phyloP scores from a whole-genome alignment of 2,113 vertebrate genomes.

The Labeo catla region DNA sequence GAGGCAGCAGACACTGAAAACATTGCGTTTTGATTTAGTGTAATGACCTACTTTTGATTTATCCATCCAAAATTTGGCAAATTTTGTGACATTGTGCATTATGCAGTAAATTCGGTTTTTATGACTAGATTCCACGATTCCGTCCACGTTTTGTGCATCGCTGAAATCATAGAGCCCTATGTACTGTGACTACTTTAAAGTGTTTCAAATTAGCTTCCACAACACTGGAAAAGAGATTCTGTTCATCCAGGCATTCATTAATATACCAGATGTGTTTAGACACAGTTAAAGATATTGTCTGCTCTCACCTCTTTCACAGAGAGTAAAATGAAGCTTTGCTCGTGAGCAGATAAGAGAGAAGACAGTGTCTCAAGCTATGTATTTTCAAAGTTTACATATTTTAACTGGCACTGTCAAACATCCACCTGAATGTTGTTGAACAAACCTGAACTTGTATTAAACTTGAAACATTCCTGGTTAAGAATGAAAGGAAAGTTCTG shows the following conservation, averaged over 20 bases:
- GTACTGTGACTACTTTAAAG: not conserved
- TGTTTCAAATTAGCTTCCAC: not conserved
- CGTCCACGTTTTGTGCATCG: too few species aligned
- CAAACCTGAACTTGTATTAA: not conserved
- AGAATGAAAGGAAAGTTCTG: not conserved
- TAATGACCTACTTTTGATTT: too few species aligned
- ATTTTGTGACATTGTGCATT: too few species aligned
- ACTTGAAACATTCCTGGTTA: not conserved
- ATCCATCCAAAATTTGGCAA: too few species aligned
- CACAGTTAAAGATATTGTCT: not conserved
- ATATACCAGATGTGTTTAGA: constrained; percentile 46
- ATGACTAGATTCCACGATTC: too few species aligned
- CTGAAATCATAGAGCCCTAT: too few species aligned
- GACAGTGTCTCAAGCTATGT: not conserved
- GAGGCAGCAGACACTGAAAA: too few species aligned
- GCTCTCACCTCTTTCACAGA: constrained; percentile 26
- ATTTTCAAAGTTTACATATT: constrained; percentile 1
- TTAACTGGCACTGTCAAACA: not conserved
- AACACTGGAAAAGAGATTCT: constrained; percentile 11
- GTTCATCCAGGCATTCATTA: constrained; percentile 21
- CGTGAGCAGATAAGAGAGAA: not conserved
- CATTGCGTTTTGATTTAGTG: too few species aligned
- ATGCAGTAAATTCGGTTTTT: too few species aligned
- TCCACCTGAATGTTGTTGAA: not conserved
- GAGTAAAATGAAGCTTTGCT: constrained; percentile 1